These are phyloP conservation scores for Mormyrops attenuatus DNA, from an alignment of 2,797 vertebrate species.

Conservation along the genomic window DNA sequence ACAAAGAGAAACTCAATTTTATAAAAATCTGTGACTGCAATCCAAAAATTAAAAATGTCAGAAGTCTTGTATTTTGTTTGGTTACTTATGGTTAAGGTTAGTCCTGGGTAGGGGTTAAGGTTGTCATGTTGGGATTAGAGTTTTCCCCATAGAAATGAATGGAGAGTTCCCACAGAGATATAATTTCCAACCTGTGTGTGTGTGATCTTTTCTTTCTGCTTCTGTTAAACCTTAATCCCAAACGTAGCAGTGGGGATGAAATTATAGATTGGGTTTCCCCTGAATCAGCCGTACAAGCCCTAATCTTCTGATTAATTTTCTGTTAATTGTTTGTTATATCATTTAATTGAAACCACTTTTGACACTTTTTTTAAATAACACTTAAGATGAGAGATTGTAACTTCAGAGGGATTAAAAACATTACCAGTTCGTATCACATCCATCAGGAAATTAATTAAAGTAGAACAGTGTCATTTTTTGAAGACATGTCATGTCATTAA, in stretches of 20 bases:
- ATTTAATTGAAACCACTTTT: background rate
- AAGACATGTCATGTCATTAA: background rate
- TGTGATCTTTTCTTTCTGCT: background rate
- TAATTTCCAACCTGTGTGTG: background rate
- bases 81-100: background rate
- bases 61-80: background rate
- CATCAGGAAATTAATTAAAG: constrained; percentile 8
- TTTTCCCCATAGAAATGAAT: background rate
- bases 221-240: background rate
- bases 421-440: background rate
- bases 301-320: background rate
- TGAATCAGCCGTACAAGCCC: background rate
- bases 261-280: background rate
- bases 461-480: background rate
- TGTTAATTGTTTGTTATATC: background rate
- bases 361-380: background rate
- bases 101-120: background rate
- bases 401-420: background rate
- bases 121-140: background rate
- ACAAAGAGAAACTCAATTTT: background rate
- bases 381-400: background rate
- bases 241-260: background rate
- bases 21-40: background rate
- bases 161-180: background rate
- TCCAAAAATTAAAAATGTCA: background rate